Base-by-base conservation (phyloP, 1,140 invertebrate genomes). In the Heliothis virescens region DNA sequence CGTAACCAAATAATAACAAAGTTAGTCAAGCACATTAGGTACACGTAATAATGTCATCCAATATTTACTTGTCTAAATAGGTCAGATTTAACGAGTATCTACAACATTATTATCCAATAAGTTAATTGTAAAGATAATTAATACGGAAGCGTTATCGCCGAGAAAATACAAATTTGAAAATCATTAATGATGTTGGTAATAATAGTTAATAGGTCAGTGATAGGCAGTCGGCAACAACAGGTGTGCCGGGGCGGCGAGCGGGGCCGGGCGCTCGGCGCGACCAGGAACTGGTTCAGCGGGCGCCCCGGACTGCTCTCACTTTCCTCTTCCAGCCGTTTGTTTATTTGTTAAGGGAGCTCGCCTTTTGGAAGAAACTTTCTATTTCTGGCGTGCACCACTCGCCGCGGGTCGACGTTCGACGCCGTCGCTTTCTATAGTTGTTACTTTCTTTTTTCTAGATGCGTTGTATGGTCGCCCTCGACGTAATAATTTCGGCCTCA, bases 311-410 rank as follows among this genome's bases (percentile, higher is more conserved):
- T 83, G 86, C 91, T 90, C 91, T 94, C 91, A 92, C 92, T 93
- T 93, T 93, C 89, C 87, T 89, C 89, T 83, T 87, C 87, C 87
- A 82, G 82, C 50, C 67, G 85, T 92, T 93, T 91, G 90, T 93
- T 91, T 91, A 93, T 93, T 94, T 91, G 90, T 92, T 89, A 90
- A 92, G 90, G 91, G 92, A 92, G 85, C 85, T 77, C 83, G 88
- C 88, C 84, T 94, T 91, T 91, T 85, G 88, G 89, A 91, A 83
- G 89, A 79, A 88, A 93, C 92, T 94, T 94, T 94, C 92, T 94
- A 94, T 94, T 94, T 94, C 92, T 91, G 91, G 85, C 88, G 85
- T 47, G 82, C 84, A 89, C 85, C 89, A 87, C 85, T 90, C 87
- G 86, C 85, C 76, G 83, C 91, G 87, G 90, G 91, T 92, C 90